A percentile compares a stretch with the other conserved stretches of the same genome.
Evolutionary conservation across 2,113 vertebrate genomes (phyloP).

Genomic region (Shinisaurus crocodilurus): DNA sequence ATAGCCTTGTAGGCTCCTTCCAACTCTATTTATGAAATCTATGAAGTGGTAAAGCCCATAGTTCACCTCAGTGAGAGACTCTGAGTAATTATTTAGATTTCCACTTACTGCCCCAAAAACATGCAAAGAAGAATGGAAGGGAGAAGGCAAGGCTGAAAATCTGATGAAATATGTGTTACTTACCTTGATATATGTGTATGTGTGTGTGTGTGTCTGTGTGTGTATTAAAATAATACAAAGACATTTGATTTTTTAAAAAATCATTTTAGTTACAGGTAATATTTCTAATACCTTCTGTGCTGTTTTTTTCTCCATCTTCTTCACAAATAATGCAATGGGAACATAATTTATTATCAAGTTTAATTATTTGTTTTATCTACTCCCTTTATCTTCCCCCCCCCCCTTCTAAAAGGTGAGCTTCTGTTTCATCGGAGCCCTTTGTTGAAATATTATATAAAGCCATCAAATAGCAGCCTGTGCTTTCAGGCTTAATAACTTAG

Average conservation of each 20-base stretch:
- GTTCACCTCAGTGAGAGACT: background rate
- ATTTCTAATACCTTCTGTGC: conserved; percentile 38
- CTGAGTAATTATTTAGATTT: background rate
- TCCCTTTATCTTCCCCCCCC: conserved; percentile 35
- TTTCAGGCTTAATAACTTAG: conserved; percentile 17
- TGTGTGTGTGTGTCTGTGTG: too few relatives aligned
- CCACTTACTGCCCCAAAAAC: background rate
- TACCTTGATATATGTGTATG: background rate
- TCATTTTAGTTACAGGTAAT: conserved; percentile 30
- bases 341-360: conserved; percentile 63
- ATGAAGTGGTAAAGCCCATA: background rate
- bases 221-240: conserved; percentile 38
- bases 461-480: conserved; percentile 18
- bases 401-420: conserved; percentile 48
- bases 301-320: conserved; percentile 48
- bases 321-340: conserved; percentile 52
- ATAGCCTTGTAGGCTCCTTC: too few relatives aligned
- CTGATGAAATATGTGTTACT: conserved; percentile 13
- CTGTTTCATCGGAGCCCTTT: conserved; percentile 43
- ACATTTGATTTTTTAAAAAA: conserved; percentile 44
- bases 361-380: conserved; percentile 62
- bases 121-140: background rate
- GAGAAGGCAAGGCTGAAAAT: background rate
- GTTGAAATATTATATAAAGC: conserved; percentile 34
- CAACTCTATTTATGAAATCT: too few relatives aligned